These are phyloP conservation scores for Oceanodroma tethys DNA, from an alignment of 2,113 vertebrate species.

Conservation along the genomic window DNA sequence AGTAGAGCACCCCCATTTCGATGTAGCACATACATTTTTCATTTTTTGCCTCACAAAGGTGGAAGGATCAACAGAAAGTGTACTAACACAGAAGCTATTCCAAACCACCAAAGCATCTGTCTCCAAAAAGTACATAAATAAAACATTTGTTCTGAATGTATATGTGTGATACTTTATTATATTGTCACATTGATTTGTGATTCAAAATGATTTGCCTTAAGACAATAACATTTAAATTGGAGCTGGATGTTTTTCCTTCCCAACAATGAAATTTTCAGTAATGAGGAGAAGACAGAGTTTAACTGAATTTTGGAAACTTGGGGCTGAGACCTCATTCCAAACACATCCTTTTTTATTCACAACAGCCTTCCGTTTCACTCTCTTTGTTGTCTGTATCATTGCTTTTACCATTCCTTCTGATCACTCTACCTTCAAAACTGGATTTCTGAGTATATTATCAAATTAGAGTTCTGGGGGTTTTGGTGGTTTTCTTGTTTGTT, in stretches of 20 bases:
- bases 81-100: neutral
- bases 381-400: neutral
- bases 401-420: neutral
- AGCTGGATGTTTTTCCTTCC: neutral
- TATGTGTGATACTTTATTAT: neutral
- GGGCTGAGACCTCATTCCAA: neutral
- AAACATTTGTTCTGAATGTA: neutral
- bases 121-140: neutral
- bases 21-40: neutral
- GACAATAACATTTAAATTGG: neutral
- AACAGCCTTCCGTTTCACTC: neutral
- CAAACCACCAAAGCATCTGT: neutral
- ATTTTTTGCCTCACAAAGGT: neutral
- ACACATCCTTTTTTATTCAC: neutral
- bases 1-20: neutral
- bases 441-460: neutral
- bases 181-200: conserved; percentile 17
- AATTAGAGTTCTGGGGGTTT: neutral
- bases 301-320: neutral
- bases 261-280: neutral
- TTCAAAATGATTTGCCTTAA: neutral
- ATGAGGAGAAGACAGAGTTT: neutral
- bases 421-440: neutral
- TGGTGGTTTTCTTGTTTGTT: no score
- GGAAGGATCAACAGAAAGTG: neutral